A percentile compares a stretch with the other conserved stretches of the same genome.
These are phyloP conservation scores for Xenopus laevis DNA, from an alignment of 2,113 vertebrate genomes.

Conservation along the genomic window DNA sequence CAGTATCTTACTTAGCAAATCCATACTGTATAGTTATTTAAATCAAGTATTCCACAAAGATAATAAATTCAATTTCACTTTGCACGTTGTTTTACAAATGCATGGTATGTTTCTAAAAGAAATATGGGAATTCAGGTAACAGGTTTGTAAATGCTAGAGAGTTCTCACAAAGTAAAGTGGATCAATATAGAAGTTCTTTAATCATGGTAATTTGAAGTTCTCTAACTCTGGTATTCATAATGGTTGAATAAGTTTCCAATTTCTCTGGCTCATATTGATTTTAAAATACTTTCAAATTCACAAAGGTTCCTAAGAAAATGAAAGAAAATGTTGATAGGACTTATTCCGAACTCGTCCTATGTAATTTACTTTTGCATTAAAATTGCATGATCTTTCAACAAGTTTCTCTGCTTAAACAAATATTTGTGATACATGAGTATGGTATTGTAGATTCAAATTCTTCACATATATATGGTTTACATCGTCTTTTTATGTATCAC, in stretches of 20 bases:
- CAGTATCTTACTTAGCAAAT: no score
- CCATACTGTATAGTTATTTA: no score
- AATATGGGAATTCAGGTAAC: slow-evolving; percentile 14
- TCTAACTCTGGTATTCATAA: slow-evolving; percentile 7
- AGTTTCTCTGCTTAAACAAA: neutral
- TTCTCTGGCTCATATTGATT: slow-evolving; percentile 14
- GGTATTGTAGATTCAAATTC: slow-evolving; percentile 11
- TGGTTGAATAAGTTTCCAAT: neutral
- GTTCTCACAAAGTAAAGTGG: slow-evolving; percentile 4
- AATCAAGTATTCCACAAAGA: no score
- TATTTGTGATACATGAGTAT: slow-evolving; percentile 27
- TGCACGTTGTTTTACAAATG: no score
- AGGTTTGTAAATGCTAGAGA: slow-evolving; percentile 3
- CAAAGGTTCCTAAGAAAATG: neutral
- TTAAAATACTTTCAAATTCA: slow-evolving; percentile 15
- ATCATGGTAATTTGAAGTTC: slow-evolving; percentile 13
- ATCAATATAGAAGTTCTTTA: slow-evolving; percentile 34
- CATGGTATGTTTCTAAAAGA: neutral
- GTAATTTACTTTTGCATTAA: slow-evolving; percentile 11
- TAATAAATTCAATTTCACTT: no score
- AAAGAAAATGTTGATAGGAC: neutral
- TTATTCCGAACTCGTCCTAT: neutral
- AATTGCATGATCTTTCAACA: slow-evolving; percentile 11
- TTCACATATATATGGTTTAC: no score
- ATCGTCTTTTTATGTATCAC: no score